Conservation (phyloP, 2,888 invertebrate genomes). For the Ophion ventricosus region DNA sequence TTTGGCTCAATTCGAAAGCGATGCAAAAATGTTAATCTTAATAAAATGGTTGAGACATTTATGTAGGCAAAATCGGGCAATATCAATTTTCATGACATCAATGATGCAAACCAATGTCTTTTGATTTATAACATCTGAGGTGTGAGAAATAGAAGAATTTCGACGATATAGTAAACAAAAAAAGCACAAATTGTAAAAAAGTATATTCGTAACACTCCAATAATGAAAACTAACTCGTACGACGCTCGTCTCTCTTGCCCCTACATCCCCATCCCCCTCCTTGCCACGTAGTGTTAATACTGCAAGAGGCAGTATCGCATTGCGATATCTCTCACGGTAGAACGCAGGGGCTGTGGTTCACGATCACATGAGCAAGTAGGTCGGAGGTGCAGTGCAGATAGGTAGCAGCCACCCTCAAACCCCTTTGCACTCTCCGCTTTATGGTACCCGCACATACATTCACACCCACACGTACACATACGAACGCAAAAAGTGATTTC, state of each 20-base stretch:
- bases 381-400: slow-evolving; percentile 67
- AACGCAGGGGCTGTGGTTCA: slow-evolving; percentile 64
- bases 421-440: slow-evolving; percentile 49
- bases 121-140: neutral
- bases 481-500: neutral
- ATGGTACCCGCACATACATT: slow-evolving; percentile 15
- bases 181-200: neutral
- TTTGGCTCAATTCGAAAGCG: too few relatives aligned
- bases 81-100: too few relatives aligned
- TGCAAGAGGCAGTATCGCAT: slow-evolving; percentile 54
- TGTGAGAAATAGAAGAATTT: neutral
- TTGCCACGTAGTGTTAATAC: neutral
- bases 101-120: too few relatives aligned
- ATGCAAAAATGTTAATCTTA: too few relatives aligned
- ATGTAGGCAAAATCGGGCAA: too few relatives aligned
- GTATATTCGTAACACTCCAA: neutral
- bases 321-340: slow-evolving; percentile 66
- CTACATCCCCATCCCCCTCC: too few relatives aligned
- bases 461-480: neutral
- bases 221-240: neutral
- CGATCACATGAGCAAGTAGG: slow-evolving; percentile 69
- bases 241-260: too few relatives aligned
- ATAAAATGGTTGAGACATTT: too few relatives aligned
- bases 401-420: slow-evolving; percentile 52
- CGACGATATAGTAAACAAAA: neutral